Conservation (phyloP, 2,113 vertebrate genomes). For the Cyanocitta stelleri region DNA sequence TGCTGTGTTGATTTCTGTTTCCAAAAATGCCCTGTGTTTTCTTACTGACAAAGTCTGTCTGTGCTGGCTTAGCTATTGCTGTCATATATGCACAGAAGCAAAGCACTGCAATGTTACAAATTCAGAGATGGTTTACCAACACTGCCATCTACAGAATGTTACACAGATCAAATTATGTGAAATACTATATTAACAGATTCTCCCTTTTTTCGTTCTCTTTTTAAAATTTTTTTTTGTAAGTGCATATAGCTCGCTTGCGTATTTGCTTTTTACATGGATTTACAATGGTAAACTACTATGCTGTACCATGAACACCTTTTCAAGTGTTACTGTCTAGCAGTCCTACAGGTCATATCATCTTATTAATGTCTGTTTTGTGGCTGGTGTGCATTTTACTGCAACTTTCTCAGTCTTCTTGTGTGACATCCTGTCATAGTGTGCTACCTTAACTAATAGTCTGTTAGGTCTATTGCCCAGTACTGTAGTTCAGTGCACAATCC, state of each 20-base stretch:
- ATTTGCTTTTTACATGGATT: neutral
- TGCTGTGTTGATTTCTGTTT: neutral
- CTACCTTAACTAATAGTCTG: neutral
- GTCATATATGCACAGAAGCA: neutral
- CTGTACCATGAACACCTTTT: neutral
- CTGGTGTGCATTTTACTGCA: neutral
- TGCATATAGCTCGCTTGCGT: accelerated
- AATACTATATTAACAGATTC: neutral
- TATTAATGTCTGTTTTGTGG: neutral
- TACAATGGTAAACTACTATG: neutral
- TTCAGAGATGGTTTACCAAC: constrained; percentile 10
- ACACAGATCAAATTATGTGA: neutral
- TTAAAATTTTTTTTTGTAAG: accelerated
- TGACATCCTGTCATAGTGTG: neutral
- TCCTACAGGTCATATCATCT: neutral
- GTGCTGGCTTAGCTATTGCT: neutral
- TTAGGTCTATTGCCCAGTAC: neutral
- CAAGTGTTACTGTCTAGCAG: neutral
- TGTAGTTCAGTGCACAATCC: neutral
- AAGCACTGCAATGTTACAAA: neutral
- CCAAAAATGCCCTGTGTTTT: neutral
- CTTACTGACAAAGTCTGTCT: neutral
- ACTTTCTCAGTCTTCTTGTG: neutral
- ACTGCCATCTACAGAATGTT: constrained; percentile 59
- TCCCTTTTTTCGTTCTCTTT: neutral